These are phyloP conservation scores for Geodia barretti DNA, from an alignment of 37 sponge, comb jelly and placozoan species.

Conservation along the genomic window DNA sequence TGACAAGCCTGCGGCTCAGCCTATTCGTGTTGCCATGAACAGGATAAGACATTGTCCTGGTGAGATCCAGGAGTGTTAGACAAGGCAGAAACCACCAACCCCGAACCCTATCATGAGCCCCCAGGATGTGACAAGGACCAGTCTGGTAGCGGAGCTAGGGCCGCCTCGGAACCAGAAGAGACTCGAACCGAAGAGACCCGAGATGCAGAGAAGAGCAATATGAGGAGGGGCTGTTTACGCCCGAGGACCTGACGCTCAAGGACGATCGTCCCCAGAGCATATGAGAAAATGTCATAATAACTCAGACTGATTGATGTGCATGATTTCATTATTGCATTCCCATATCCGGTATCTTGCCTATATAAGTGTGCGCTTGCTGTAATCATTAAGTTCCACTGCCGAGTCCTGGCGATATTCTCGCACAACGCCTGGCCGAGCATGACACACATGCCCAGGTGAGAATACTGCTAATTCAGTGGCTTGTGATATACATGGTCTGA, in stretches of 20 bases:
- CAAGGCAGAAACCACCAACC: neutral
- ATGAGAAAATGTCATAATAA: neutral
- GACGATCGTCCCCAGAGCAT: neutral
- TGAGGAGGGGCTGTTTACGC: neutral
- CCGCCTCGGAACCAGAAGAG: neutral
- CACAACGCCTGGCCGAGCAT: too few species aligned
- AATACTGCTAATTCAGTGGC: too few species aligned
- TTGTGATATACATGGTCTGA: too few species aligned
- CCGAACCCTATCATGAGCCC: too few species aligned
- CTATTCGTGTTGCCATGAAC: slow-evolving; percentile 32
- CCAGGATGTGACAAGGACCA: too few species aligned
- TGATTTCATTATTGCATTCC: too few species aligned
- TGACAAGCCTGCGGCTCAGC: slow-evolving; percentile 4
- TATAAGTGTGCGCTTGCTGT: too few species aligned
- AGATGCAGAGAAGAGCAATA: neutral
- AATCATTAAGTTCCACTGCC: too few species aligned
- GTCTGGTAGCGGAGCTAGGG: neutral
- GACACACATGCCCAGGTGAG: too few species aligned
- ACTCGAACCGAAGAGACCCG: neutral
- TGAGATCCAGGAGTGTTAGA: neutral
- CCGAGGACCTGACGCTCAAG: neutral
- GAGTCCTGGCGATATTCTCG: too few species aligned
- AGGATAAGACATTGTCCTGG: slow-evolving; percentile 17
- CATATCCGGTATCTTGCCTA: too few species aligned
- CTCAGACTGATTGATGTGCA: too few species aligned